A percentile compares a stretch with the other conserved stretches of the same genome.
These are phyloP conservation scores for Pseudocheirus occidentalis DNA, from an alignment of 2,797 vertebrate species.

Conservation along the genomic window DNA sequence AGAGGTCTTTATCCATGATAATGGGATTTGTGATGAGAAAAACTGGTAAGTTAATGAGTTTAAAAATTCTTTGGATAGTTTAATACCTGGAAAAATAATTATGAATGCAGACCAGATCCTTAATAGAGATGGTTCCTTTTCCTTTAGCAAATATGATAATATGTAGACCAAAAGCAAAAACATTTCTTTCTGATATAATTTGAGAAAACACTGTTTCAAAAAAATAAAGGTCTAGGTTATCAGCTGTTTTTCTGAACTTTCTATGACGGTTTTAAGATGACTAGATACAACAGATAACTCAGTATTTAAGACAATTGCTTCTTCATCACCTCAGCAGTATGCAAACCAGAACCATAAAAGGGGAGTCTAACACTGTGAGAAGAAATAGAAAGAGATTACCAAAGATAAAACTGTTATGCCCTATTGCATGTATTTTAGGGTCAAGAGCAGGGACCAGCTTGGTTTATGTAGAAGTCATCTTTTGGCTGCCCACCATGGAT, in stretches of 20 bases:
- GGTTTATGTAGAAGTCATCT: neutral
- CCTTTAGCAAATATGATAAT: neutral
- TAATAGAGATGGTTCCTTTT: slow-evolving; percentile 7
- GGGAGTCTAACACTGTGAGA: neutral
- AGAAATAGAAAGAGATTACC: neutral
- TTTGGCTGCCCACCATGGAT: neutral
- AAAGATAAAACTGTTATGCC: neutral
- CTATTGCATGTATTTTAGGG: neutral
- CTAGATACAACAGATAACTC: neutral
- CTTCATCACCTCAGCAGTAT: neutral
- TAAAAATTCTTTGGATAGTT: neutral
- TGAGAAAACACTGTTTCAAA: neutral
- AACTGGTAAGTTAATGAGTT: neutral
- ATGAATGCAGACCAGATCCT: neutral
- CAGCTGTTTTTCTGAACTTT: neutral
- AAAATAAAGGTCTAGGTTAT: neutral
- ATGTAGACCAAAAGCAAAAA: neutral
- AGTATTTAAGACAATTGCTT: neutral
- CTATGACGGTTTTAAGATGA: neutral
- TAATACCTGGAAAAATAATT: neutral
- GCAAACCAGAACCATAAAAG: neutral
- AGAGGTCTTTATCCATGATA: neutral
- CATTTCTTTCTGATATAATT: neutral
- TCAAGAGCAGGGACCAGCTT: neutral
- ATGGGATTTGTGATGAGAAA: slow-evolving; percentile 5